A percentile compares a stretch with the other conserved stretches of the same genome.
Evolutionary conservation across 2,113 vertebrate genomes (phyloP).

Genomic region (Heterochromis multidens): DNA sequence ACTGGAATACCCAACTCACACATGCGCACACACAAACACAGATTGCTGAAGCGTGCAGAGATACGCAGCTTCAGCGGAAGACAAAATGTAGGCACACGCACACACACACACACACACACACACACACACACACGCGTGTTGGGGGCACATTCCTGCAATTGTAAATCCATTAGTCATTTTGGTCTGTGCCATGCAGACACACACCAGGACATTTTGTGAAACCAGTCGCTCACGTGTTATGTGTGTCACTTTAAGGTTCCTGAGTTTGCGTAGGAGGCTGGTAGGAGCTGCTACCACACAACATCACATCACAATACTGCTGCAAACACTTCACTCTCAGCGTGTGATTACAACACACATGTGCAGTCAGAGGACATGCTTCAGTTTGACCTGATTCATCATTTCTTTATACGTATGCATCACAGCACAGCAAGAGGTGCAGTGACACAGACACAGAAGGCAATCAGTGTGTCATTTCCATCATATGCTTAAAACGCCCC

Average conservation of each 20-base stretch:
- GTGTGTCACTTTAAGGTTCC: neutral
- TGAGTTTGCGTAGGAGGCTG: slow-evolving; percentile 33
- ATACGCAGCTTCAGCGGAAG: neutral
- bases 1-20: slow-evolving; percentile 41
- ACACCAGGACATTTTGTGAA: neutral
- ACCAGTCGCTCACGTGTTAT: neutral
- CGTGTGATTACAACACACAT: neutral
- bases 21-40: neutral
- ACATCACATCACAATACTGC: slow-evolving; percentile 21
- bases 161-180: neutral
- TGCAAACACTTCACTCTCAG: neutral
- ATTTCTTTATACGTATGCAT: neutral
- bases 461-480: neutral
- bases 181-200: neutral
- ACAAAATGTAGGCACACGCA: neutral
- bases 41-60: neutral
- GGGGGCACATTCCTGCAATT: neutral
- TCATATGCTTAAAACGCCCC: neutral
- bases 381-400: neutral
- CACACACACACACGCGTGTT: neutral
- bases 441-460: neutral
- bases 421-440: neutral
- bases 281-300: neutral
- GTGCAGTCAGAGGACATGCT: neutral
- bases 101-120: neutral